Evolutionary conservation across 2,797 vertebrate species (phyloP).

Genomic region (Anableps anableps): DNA sequence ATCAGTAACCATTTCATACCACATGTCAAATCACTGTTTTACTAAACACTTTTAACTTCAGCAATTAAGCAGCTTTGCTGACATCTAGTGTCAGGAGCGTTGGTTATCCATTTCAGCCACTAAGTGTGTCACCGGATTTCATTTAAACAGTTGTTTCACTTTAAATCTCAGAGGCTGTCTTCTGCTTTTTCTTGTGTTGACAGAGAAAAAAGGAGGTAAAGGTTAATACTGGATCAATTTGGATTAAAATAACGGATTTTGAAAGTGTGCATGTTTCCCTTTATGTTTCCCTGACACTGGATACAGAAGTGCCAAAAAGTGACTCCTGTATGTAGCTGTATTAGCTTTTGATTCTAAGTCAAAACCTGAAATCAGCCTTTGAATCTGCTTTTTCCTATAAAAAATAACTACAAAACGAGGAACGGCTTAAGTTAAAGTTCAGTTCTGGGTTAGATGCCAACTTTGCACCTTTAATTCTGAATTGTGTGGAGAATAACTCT

Average conservation of each 20-base stretch:
- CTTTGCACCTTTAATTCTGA: background rate
- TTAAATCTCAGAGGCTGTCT: background rate
- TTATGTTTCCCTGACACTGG: background rate
- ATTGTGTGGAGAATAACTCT: background rate
- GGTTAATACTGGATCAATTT: background rate
- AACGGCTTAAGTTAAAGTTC: background rate
- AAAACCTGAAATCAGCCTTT: background rate
- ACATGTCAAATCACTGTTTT: background rate
- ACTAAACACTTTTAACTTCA: background rate
- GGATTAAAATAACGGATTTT: background rate
- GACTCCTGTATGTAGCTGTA: background rate
- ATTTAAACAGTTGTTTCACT: background rate
- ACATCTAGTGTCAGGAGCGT: conserved; percentile 60
- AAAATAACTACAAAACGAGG: background rate
- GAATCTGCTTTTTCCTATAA: background rate
- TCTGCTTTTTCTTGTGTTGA: background rate
- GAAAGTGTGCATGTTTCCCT: conserved; percentile 1
- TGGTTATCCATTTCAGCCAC: background rate
- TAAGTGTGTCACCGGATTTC: conserved; percentile 13
- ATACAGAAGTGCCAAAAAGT: background rate
- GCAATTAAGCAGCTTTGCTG: conserved; percentile 50
- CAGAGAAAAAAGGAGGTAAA: background rate
- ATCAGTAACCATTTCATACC: background rate
- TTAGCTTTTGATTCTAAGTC: too few relatives aligned
- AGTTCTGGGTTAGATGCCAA: background rate